These are phyloP conservation scores for Lasius fuliginosus DNA, from an alignment of 2,888 invertebrate species.

Conservation along the genomic window DNA sequence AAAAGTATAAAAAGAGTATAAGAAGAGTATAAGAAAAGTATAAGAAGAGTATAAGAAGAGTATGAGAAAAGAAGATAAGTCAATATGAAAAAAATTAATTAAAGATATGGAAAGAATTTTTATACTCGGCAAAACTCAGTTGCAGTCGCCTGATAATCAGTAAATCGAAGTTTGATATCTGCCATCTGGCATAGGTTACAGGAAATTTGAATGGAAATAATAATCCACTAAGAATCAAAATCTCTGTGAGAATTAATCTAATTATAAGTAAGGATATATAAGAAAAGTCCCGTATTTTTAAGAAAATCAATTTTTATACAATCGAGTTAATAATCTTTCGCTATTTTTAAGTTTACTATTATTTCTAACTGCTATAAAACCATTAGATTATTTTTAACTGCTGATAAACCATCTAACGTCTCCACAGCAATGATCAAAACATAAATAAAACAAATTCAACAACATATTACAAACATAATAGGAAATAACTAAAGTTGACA, in stretches of 20 bases:
- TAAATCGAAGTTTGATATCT: neutral
- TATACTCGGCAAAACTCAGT: neutral
- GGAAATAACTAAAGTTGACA: neutral
- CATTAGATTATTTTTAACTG: neutral
- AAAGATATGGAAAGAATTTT: neutral
- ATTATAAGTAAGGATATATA: neutral
- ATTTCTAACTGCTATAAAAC: neutral
- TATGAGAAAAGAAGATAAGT: neutral
- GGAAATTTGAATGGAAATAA: neutral
- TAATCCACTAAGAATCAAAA: neutral
- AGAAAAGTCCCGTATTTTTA: neutral
- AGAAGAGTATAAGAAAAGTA: too few species aligned
- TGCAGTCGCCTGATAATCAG: neutral
- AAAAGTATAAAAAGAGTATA: too few species aligned
- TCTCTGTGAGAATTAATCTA: neutral
- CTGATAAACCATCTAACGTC: neutral
- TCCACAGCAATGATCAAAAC: neutral
- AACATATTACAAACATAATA: neutral
- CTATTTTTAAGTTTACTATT: neutral
- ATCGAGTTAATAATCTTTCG: neutral
- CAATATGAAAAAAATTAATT: neutral
- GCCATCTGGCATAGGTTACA: neutral
- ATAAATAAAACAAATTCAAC: neutral
- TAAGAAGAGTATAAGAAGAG: too few species aligned
- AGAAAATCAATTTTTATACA: neutral